Evolutionary conservation across 2,113 vertebrate genomes (phyloP), one percentile per base, ranked within the genome.

Genomic region (Atrichornis clamosus): DNA sequence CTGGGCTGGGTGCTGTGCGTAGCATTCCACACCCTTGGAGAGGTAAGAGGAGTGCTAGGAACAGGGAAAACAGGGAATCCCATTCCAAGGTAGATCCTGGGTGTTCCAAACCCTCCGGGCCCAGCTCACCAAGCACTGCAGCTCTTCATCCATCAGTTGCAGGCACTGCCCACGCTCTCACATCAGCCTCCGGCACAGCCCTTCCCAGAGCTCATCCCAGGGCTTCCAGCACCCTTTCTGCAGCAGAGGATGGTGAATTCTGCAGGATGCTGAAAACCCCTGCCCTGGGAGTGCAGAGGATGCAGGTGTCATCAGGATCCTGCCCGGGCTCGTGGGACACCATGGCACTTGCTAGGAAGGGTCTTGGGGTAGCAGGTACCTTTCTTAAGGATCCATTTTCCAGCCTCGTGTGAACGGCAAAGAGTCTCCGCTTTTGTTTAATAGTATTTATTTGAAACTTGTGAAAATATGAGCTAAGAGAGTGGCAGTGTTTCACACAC

Each of bases 1-100:
- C 6, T 4, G 58, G 9, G 24, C 1, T 56, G 27, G 23, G 17
- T 4, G 39, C 49, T 4, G 18, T 2, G 39, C 0, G 0, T 2
- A 7, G 6, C 30, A 12, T 27, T 47, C 13, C 84, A 39, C 8
- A 11, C 33, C 42, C 18, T 7, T 18, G 50, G n/a, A 82, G 11
- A 27, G 39, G 12, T 14, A 2, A 10, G 19, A 15, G 35, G 20
- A 52, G 10, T 3, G 33, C 10, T 1, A 27, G 47, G 37, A 42
- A 3, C 14, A 4, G 26, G 37, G 17, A 64, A 72, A 89, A 9
- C 0, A 7, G 35, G 63, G 49, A 68, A 76, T 76, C 28, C 19
- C 42, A 7, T 6, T 26, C 41, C 20, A 10, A 4, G 27, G 23
- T 1, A 9, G 26, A 46, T 41, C 22, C 22, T 12, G 24, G 6